Percentiles rank a stretch among this genome's conserved stretches.
Conservation (phyloP, 2,113 vertebrate genomes). For the Labeo rohita region DNA sequence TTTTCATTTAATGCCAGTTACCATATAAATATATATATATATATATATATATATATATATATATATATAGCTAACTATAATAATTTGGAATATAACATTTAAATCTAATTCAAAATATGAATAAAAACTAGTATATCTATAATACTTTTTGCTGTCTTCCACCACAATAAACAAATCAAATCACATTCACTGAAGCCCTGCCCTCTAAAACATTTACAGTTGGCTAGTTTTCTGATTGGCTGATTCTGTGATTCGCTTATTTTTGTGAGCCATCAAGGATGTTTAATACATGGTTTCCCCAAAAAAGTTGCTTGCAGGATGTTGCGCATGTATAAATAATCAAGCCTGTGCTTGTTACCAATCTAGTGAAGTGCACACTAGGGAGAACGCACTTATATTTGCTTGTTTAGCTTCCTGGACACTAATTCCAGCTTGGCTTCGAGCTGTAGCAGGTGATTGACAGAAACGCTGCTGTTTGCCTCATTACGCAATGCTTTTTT, state of each 20-base stretch:
- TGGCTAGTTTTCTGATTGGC: background rate
- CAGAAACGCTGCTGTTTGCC: background rate
- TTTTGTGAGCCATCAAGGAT: background rate
- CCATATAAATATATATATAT: too few relatives aligned
- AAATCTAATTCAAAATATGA: background rate
- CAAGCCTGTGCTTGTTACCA: background rate
- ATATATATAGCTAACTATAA: background rate
- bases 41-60: too few relatives aligned
- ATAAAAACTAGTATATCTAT: background rate
- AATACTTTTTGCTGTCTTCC: background rate
- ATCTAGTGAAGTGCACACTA: conserved; percentile 23
- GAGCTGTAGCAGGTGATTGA: background rate
- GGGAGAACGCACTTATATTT: background rate
- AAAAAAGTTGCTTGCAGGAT: background rate
- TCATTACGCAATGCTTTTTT: conserved; percentile 3
- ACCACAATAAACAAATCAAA: background rate
- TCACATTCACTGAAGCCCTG: background rate
- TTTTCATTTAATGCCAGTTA: too few relatives aligned
- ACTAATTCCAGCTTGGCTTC: background rate
- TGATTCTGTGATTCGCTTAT: background rate
- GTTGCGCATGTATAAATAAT: background rate
- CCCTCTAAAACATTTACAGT: background rate
- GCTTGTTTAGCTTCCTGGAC: conserved; percentile 17
- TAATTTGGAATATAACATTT: background rate
- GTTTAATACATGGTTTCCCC: background rate